These are phyloP conservation scores for Helobdella robusta DNA, from an alignment of 2,888 invertebrate species.

Conservation along the genomic window DNA sequence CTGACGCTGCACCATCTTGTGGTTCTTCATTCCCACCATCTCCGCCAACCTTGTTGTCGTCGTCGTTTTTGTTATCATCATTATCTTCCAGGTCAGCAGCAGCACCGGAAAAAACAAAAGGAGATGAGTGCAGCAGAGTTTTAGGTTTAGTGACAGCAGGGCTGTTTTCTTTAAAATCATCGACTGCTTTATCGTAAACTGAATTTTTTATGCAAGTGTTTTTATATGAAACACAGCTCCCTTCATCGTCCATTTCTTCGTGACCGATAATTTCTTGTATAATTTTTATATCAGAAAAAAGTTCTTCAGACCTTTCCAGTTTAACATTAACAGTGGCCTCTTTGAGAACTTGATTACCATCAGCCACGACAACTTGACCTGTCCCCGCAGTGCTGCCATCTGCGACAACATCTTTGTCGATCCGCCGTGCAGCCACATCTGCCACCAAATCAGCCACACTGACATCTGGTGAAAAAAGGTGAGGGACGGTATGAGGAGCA, in stretches of 20 bases:
- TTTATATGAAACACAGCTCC: no score
- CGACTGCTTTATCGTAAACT: no score
- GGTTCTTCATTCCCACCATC: neutral
- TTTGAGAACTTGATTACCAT: no score
- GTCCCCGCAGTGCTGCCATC: neutral
- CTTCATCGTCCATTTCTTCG: neutral
- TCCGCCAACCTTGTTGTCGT: constrained; percentile 3
- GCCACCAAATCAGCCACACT: neutral
- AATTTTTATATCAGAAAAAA: neutral
- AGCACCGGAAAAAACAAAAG: no score
- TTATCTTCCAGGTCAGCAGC: no score
- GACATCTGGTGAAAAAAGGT: neutral
- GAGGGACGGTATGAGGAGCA: neutral
- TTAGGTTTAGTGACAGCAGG: no score
- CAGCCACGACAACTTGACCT: neutral
- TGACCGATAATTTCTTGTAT: neutral
- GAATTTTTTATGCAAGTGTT: no score
- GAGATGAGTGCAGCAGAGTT: no score
- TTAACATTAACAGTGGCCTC: no score
- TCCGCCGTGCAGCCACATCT: neutral
- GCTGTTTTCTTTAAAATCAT: no score
- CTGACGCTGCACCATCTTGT: neutral
- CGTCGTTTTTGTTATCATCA: no score
- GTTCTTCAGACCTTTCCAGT: no score
- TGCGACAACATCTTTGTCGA: neutral